These are phyloP conservation scores for Ptilorrhoa leucosticta DNA, from an alignment of 2,113 vertebrate species.

Conservation along the genomic window DNA sequence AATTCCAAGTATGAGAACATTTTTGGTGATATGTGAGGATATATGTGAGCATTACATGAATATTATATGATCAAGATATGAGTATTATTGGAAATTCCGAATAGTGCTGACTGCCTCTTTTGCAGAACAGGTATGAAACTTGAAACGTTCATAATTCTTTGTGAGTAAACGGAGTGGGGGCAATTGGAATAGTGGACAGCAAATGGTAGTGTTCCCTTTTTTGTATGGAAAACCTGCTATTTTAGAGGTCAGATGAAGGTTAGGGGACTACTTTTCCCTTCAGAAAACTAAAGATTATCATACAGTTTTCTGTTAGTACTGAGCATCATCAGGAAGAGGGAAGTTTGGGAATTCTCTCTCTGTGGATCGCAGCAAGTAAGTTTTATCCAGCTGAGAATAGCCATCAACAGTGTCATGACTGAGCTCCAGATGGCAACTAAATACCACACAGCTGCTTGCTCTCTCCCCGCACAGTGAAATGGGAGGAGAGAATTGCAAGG, in stretches of 20 bases:
- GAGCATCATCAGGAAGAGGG: background rate
- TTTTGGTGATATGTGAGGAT: background rate
- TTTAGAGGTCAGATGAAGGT: background rate
- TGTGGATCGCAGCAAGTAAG: background rate
- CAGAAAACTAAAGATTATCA: background rate
- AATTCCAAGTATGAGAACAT: background rate
- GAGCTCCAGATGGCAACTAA: background rate
- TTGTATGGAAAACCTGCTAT: background rate
- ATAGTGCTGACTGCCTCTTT: background rate
- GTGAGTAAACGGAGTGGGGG: accelerated
- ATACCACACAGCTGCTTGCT: background rate
- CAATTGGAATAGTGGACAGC: background rate
- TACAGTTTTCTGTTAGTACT: background rate
- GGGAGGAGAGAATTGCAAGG: background rate
- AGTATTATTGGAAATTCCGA: background rate
- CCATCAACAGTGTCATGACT: background rate
- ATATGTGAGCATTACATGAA: background rate
- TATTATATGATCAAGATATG: background rate
- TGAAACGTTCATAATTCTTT: background rate
- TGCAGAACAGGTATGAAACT: background rate
- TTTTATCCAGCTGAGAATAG: background rate
- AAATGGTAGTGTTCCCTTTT: background rate
- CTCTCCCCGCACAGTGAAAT: background rate
- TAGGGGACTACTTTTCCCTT: background rate
- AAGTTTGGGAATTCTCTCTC: background rate